Evolutionary conservation across 2,888 invertebrate species (phyloP), one percentile per base, ranked within the genome.

Genomic region (Auanema freiburgensis): DNA sequence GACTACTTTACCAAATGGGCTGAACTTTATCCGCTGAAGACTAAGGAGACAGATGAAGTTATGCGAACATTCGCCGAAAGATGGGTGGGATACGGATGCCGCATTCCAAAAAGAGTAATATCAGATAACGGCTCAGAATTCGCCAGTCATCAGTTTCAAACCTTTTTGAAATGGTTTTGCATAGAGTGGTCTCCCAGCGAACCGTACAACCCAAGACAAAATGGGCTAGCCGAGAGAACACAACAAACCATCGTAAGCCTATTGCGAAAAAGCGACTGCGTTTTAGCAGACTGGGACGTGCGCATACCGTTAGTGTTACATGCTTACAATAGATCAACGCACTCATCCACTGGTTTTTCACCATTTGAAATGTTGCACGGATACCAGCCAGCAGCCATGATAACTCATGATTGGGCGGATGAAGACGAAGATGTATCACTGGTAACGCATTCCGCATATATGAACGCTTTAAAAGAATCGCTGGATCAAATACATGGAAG

Each of bases 171-270:
- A n/a, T n/a, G n/a, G n/a, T n/a, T n/a, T n/a, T n/a, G n/a, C n/a
- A n/a, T n/a, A n/a, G n/a, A n/a, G n/a, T n/a, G n/a, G n/a, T n/a
- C n/a, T n/a, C n/a, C n/a, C n/a, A n/a, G n/a, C n/a, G n/a, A n/a
- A n/a, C n/a, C n/a, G n/a, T n/a, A n/a, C n/a, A n/a, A n/a, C n/a
- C 56, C 63, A 0, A 24, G 59, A 16, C 58, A 44, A 1, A 69
- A 68, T 54, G 70, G 69, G 6, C 44, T 23, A 21, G 43, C 63
- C 2, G 69, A n/a, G n/a, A n/a, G n/a, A n/a, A n/a, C n/a, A n/a
- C n/a, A n/a, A n/a, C n/a, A n/a, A n/a, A n/a, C n/a, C 2, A 57
- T 69, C 2, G 2, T 46, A 11, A 41, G 43, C 6, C 50, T 49
- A 16, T 16, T 69, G 33, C 24, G 33, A 16, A 69, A 59, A 21